These are phyloP conservation scores for Myiagra hebetior DNA, from an alignment of 2,113 vertebrate genomes.

Conservation along the genomic window DNA sequence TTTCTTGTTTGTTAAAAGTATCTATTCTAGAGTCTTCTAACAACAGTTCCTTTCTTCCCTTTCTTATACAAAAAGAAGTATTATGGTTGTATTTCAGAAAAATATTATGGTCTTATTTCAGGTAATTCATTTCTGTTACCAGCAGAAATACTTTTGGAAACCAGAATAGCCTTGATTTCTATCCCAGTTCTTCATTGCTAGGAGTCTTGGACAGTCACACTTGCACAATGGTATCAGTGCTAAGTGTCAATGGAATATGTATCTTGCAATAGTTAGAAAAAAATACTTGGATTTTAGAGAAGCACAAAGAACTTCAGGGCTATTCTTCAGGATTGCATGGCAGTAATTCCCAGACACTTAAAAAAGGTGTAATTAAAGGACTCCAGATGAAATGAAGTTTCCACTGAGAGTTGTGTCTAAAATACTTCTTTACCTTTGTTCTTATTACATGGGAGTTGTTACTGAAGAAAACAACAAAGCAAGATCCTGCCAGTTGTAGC, in stretches of 20 bases:
- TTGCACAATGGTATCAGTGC: background rate
- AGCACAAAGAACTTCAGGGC: background rate
- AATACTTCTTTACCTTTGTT: background rate
- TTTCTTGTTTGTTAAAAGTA: background rate
- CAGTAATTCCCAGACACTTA: background rate
- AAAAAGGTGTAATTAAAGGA: background rate
- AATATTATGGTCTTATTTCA: background rate
- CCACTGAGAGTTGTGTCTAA: background rate
- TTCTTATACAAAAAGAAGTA: background rate
- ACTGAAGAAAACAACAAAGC: background rate
- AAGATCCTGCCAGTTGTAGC: background rate
- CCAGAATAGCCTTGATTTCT: background rate
- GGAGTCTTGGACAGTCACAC: background rate
- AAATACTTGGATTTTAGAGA: background rate
- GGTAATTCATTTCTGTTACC: background rate
- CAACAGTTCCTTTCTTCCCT: background rate
- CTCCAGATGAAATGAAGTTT: background rate
- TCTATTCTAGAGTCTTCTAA: background rate
- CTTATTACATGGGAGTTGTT: background rate
- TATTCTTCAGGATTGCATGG: background rate
- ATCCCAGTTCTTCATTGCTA: background rate
- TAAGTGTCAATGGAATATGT: background rate
- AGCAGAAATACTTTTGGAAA: background rate
- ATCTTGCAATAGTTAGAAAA: background rate
- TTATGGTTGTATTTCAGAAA: background rate